phyloP scores from a whole-genome alignment of 1,140 invertebrate species.

The Lucilia sericata region DNA sequence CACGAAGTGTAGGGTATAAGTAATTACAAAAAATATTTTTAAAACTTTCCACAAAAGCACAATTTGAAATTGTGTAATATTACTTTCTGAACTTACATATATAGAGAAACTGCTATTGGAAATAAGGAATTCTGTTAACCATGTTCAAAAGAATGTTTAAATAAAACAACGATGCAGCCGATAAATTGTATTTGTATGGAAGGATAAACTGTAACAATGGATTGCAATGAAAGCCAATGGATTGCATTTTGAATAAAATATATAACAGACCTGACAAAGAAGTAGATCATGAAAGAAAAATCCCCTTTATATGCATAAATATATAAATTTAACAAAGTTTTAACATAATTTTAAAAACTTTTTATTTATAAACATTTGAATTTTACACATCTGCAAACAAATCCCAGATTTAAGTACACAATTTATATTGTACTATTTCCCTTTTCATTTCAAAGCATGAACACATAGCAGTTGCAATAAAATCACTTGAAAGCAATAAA shows the following conservation, averaged over 20 bases:
- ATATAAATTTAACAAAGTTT: too few relatives aligned
- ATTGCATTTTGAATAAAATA: background rate
- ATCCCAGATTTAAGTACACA: background rate
- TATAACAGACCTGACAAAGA: background rate
- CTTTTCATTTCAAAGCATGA: background rate
- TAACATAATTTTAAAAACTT: too few relatives aligned
- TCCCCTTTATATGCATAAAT: too few relatives aligned
- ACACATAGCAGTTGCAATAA: background rate
- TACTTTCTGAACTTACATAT: too few relatives aligned
- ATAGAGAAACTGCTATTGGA: background rate
- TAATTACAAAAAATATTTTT: too few relatives aligned
- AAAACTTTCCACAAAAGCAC: too few relatives aligned
- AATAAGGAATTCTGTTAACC: background rate
- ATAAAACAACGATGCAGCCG: background rate
- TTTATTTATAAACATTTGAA: too few relatives aligned
- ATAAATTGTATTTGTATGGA: constrained; percentile 21
- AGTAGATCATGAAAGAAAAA: background rate
- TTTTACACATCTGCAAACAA: background rate
- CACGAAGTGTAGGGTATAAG: too few relatives aligned
- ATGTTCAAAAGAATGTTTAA: background rate
- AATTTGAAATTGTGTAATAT: too few relatives aligned
- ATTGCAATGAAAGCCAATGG: background rate
- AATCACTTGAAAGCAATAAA: constrained; percentile 12
- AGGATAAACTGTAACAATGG: background rate
- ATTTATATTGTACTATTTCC: too few relatives aligned